Evolutionary conservation across 2,797 vertebrate genomes (phyloP), one percentile per base, ranked within the genome.

Genomic region (Neosalanx taihuensis): DNA sequence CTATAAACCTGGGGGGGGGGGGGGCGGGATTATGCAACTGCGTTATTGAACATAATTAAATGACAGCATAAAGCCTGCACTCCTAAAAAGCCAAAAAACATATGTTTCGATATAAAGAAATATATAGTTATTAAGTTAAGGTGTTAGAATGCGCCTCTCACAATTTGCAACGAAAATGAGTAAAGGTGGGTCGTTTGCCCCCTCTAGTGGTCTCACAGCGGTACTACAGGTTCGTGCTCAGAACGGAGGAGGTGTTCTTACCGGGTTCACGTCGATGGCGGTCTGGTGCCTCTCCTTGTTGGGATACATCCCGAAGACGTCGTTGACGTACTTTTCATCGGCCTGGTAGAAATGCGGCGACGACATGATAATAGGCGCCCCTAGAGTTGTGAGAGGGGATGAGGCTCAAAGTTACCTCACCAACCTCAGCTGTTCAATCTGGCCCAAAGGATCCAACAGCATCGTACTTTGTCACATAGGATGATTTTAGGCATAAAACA

Each of bases 281-380:
- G 96, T 96, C 88, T 97, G 90, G 5, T 99, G 96, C 2, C 94
- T 76, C 18, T 96, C 93, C 81, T 96, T 95, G 0, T 81, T 89
- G 0, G 98, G 98, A 5, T 71, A 88, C 93, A 99, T 95, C 73
- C 97, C 96, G 0, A 90, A 81, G 37, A 99, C 83, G 67, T 90
- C 94, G 9, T 91, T 73, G 64, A 92, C 23, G 75, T 87, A 96
- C 71, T 87, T 93, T 29, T 93, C 83, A 76, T 97, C 97, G 1
- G 94, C 95, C 85, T 95, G 94, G 87, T 99, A 99, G 83, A 99
- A 99, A 85, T 99, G 98, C 2, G 98, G 98, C 18, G 95, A 94
- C 0, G 98, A 99, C 84, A 99, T 92, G 63, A 99, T 81, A 83
- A 99, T 96, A 0, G 98, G 97, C 5, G 94, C 97, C 67, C 94